Evolutionary conservation across 2,888 invertebrate species (phyloP).

Genomic region (Gastracanthus pulcherrimus): DNA sequence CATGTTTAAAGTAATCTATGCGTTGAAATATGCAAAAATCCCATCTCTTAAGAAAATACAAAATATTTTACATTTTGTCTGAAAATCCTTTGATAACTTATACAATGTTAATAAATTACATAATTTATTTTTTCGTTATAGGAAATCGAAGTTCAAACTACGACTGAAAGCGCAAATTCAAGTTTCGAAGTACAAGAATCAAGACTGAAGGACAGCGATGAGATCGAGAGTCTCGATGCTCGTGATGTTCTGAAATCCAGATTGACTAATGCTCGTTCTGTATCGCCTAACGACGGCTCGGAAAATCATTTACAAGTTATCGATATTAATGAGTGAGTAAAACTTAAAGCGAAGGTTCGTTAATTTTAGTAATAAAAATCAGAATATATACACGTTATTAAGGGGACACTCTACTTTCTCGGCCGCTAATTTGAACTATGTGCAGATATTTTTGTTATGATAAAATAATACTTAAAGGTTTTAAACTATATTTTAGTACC

Average conservation of each 20-base stretch:
- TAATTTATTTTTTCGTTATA: background rate
- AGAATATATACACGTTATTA: background rate
- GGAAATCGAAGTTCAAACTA: slow-evolving; percentile 6
- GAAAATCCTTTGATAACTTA: background rate
- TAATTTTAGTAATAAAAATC: background rate
- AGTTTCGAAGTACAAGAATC: slow-evolving; percentile 13
- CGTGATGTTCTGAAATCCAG: slow-evolving; percentile 45
- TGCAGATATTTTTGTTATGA: too few relatives aligned
- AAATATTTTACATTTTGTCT: too few relatives aligned
- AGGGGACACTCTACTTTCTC: too few relatives aligned
- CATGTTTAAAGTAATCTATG: too few relatives aligned
- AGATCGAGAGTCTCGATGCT: slow-evolving; percentile 34
- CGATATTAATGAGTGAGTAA: slow-evolving; percentile 20
- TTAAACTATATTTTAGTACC: too few relatives aligned
- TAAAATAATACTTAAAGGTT: too few relatives aligned
- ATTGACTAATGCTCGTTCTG: slow-evolving; percentile 50
- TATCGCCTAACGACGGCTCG: slow-evolving; percentile 16
- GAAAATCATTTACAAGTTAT: slow-evolving; percentile 30
- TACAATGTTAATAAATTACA: background rate
- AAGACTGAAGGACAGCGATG: slow-evolving; percentile 14
- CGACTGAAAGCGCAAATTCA: slow-evolving; percentile 17
- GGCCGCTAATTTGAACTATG: too few relatives aligned
- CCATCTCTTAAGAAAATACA: too few relatives aligned
- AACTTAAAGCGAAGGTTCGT: too few relatives aligned
- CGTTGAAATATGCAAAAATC: too few relatives aligned